Evolutionary conservation across 2,113 vertebrate species (phyloP).

Genomic region (Ploceus nigricollis): DNA sequence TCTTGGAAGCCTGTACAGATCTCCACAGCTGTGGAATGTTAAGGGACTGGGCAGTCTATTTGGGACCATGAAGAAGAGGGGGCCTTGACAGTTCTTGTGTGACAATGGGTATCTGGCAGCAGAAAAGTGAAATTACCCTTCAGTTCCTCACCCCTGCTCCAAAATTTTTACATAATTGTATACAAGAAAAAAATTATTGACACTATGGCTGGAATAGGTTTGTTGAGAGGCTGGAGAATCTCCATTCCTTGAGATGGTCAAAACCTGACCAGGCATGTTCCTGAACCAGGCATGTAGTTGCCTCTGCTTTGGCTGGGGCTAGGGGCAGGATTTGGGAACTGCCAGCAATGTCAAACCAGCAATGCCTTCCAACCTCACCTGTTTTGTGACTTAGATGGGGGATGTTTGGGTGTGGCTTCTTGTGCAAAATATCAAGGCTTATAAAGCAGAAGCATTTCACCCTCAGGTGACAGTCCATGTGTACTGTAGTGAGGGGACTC

Average conservation of each 20-base stretch:
- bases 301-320: not conserved
- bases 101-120: not conserved
- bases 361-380: not conserved
- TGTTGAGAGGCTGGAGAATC: not conserved
- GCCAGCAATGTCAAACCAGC: not conserved
- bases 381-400: not conserved
- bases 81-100: not conserved
- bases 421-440: not conserved
- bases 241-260: not conserved
- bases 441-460: not conserved
- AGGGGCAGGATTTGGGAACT: not conserved
- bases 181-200: not conserved
- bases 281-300: not conserved
- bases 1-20: not conserved
- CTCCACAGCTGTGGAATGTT: not conserved
- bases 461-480: not conserved
- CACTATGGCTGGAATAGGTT: not conserved
- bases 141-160: not conserved
- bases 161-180: not conserved
- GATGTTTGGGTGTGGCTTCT: not conserved
- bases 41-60: not conserved
- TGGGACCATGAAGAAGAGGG: not conserved
- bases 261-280: not conserved
- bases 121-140: not conserved
- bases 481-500: not conserved